Conservation (phyloP, 2,113 vertebrate genomes). For the Caloenas nicobarica region DNA sequence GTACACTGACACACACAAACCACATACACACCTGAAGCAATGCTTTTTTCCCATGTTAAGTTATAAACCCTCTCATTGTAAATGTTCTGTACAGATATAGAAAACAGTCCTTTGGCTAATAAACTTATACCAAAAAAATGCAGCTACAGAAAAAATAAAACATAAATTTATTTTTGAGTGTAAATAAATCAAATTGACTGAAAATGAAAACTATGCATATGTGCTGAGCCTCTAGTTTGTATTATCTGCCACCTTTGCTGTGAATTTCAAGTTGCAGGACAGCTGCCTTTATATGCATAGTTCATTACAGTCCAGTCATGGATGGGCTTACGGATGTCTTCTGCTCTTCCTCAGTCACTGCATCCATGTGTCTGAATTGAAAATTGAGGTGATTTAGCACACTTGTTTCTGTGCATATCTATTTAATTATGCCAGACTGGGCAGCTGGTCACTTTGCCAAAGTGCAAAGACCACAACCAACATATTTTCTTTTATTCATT, state of each 20-base stretch:
- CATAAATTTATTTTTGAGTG: conserved; percentile 27
- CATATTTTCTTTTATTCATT: not conserved
- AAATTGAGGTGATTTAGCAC: not conserved
- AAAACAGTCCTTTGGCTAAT: not conserved
- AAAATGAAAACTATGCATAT: not conserved
- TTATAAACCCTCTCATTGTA: not conserved
- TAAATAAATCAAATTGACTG: not conserved
- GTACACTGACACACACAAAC: not conserved
- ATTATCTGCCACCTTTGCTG: not conserved
- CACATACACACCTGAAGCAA: not conserved
- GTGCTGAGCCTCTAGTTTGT: not conserved
- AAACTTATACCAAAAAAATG: not conserved
- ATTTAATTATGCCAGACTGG: not conserved
- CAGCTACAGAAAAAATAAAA: not conserved
- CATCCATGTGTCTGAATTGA: not conserved
- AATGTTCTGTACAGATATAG: not conserved
- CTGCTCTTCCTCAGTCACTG: not conserved
- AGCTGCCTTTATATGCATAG: not conserved
- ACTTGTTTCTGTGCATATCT: not conserved
- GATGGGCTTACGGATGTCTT: not conserved
- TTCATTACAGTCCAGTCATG: not conserved
- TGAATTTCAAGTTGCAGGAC: not conserved
- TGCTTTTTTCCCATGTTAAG: not conserved
- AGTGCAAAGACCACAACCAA: not conserved
- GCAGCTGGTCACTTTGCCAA: not conserved